Evolutionary conservation across 2,113 vertebrate species (phyloP).

Genomic region (Brachyhypopomus gauderio): DNA sequence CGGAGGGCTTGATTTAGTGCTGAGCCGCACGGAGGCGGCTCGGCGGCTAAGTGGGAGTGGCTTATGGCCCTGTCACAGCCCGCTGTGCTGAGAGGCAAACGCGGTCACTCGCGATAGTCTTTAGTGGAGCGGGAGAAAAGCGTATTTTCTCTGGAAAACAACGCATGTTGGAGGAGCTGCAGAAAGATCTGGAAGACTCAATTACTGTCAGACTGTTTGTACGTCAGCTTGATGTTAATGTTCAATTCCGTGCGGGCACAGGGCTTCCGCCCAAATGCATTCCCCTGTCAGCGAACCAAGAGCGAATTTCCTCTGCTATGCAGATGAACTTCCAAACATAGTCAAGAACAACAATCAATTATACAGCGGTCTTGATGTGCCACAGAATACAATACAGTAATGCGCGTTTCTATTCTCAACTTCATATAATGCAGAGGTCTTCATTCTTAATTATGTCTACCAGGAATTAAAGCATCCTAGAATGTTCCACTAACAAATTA

Average conservation of each 20-base stretch:
- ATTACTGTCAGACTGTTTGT: constrained; percentile 9
- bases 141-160: neutral
- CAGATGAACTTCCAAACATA: constrained; percentile 26
- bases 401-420: neutral
- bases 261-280: neutral
- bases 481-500: constrained; percentile 45
- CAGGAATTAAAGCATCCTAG: constrained; percentile 29
- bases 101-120: constrained; percentile 13
- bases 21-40: neutral
- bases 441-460: constrained; percentile 30
- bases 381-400: constrained; percentile 3
- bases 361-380: neutral
- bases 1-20: neutral
- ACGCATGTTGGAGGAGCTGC: constrained; percentile 30
- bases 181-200: constrained; percentile 21
- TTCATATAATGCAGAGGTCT: constrained; percentile 15
- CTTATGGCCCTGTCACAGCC: neutral
- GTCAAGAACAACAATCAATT: constrained; percentile 25
- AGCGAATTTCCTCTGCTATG: constrained; percentile 22
- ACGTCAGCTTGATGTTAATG: neutral
- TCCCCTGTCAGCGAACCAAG: constrained; percentile 13
- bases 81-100: neutral
- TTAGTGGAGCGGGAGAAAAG: neutral
- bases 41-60: constrained; percentile 14
- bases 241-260: neutral